phyloP scores from a whole-genome alignment of 2,113 vertebrate species.

The Takifugu flavidus region DNA sequence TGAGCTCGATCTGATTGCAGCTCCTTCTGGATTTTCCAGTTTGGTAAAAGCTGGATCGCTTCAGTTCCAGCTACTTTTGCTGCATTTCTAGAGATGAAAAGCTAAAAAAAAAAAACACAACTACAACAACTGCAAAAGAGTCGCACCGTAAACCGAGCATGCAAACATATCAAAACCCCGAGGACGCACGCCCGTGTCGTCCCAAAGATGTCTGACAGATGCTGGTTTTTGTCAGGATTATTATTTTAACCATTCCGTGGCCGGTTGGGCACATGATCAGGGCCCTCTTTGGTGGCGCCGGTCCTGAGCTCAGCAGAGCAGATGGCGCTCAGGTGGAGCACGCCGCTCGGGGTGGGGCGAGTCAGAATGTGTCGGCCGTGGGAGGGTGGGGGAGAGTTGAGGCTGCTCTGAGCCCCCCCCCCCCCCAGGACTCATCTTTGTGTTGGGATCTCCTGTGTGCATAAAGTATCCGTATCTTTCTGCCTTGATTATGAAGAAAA shows the following conservation, averaged over 20 bases:
- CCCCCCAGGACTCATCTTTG: slow-evolving; percentile 57
- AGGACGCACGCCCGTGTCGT: slow-evolving; percentile 32
- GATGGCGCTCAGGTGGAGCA: too few species aligned
- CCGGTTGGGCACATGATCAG: slow-evolving; percentile 55
- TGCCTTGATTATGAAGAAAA: slow-evolving; percentile 78
- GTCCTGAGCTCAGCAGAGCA: slow-evolving; percentile 14
- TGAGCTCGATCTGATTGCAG: not conserved
- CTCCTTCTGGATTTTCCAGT: not conserved
- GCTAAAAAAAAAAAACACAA: slow-evolving; percentile 2
- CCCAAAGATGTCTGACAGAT: slow-evolving; percentile 38
- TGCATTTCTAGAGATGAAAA: not conserved
- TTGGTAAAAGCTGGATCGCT: not conserved
- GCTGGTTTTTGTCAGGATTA: slow-evolving; percentile 11
- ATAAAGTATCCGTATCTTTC: slow-evolving; percentile 71
- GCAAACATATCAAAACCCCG: slow-evolving; percentile 27
- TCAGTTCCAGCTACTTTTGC: not conserved
- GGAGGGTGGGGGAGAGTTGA: slow-evolving; percentile 29
- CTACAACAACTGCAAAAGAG: slow-evolving; percentile 15
- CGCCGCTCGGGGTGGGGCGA: too few species aligned
- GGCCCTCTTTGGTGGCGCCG: slow-evolving; percentile 20
- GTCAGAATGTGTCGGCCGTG: slow-evolving; percentile 44
- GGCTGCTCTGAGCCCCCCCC: slow-evolving; percentile 46
- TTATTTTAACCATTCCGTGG: slow-evolving; percentile 55
- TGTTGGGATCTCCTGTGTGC: slow-evolving; percentile 72
- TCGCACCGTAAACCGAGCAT: slow-evolving; percentile 16